Evolutionary conservation across 2,888 invertebrate genomes (phyloP), one percentile per base, ranked within the genome.

Genomic region (Drosophila robusta): DNA sequence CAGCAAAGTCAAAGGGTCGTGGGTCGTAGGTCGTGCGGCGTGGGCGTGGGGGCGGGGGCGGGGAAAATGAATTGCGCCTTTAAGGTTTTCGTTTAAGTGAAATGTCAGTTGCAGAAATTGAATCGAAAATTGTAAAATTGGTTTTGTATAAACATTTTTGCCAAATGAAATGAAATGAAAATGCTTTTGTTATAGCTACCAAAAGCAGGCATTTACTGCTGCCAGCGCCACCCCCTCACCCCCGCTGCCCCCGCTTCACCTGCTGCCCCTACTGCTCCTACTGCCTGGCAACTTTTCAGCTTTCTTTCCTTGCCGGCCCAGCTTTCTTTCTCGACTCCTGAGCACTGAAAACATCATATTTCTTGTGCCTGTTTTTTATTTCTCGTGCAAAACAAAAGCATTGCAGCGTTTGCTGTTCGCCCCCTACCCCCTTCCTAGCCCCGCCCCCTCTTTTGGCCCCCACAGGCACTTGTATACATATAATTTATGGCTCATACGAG

Each of bases 31-130:
- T n/a, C n/a, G n/a, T n/a, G n/a, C n/a, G n/a, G n/a, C n/a, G n/a
- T n/a, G n/a, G n/a, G 32, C 32, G 11, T 3, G 0, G 32, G 11
- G 11, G 11, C 3, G 34, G 12, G 18, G n/a, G 36, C 1, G 36
- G n/a, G 57, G 11, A 36, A 57, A 69, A 74, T 72, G 74, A 83
- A 71, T 80, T 88, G 75, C 87, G 90, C 90, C 90, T 91, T 91
- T 88, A 91, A 91, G 91, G 91, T 89, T 92, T 92, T 89, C 89
- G 91, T 90, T 92, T 92, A 92, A 92, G 90, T 90, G 84, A 90
- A 91, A 91, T 91, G 92, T 92, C 92, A 92, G 78, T 75, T 88
- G 73, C 92, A 92, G 92, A 92, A 91, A 92, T 91, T 91, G 90
- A 90, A 91, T 90, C 80, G 84, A 86, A 87, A 90, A 90, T 84